A percentile compares a stretch with the other conserved stretches of the same genome.
Conservation (phyloP, 1,140 invertebrate species). For the Mamestra configurata region DNA sequence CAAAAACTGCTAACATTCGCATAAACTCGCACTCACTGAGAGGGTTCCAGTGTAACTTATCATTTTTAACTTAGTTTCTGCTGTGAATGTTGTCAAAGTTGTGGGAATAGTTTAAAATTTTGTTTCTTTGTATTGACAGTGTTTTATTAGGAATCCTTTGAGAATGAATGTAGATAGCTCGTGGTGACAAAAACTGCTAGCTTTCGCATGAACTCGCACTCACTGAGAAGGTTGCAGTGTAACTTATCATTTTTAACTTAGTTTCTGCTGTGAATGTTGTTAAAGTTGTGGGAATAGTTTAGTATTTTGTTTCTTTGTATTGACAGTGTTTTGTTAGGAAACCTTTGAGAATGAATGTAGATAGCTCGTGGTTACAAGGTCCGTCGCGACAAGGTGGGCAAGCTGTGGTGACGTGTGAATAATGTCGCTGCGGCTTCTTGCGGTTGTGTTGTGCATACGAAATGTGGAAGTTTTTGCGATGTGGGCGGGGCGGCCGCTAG, state of each 20-base stretch:
- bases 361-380: background rate
- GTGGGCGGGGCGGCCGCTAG: no score
- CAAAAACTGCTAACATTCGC: slow-evolving; percentile 5
- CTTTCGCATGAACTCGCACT: slow-evolving; percentile 6
- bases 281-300: background rate
- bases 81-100: background rate
- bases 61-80: slow-evolving; percentile 1
- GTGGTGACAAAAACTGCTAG: background rate
- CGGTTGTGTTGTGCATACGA: no score
- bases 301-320: background rate
- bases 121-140: background rate
- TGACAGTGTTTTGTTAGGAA: background rate
- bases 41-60: slow-evolving; percentile 3
- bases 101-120: background rate
- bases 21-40: slow-evolving; percentile 15
- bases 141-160: no score
- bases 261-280: background rate
- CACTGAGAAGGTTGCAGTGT: background rate
- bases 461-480: no score
- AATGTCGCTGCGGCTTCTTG: no score
- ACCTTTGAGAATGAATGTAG: no score
- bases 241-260: slow-evolving; percentile 19
- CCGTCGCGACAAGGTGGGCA: no score
- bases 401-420: no score
- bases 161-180: no score